phyloP scores from a whole-genome alignment of 2,888 invertebrate species.

The Acanthococcus lagerstroemiae region DNA sequence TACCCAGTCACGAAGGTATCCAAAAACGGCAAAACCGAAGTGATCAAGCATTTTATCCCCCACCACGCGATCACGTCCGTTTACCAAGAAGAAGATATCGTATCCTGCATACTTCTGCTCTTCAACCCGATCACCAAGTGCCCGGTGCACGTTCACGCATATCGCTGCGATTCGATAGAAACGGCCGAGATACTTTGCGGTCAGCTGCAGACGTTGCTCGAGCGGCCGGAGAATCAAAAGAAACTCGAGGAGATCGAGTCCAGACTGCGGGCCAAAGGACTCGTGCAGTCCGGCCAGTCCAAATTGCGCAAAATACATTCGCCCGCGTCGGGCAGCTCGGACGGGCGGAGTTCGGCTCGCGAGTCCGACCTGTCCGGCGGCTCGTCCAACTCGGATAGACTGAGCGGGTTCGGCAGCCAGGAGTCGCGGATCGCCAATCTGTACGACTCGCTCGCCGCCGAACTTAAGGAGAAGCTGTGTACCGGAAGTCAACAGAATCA shows the following conservation, averaged over 20 bases:
- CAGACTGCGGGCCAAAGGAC: slow-evolving; percentile 44
- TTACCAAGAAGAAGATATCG: slow-evolving; percentile 81
- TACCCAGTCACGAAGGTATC: slow-evolving; percentile 34
- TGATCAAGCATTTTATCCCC: slow-evolving; percentile 88
- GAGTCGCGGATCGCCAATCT: slow-evolving; percentile 54
- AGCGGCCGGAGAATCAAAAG: slow-evolving; percentile 74
- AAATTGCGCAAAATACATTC: slow-evolving; percentile 32
- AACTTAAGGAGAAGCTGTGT: slow-evolving; percentile 66
- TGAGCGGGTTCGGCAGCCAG: slow-evolving; percentile 20
- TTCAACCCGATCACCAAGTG: slow-evolving; percentile 91
- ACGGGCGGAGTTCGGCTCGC: slow-evolving; percentile 31
- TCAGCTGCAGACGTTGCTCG: slow-evolving; percentile 70
- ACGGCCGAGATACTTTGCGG: slow-evolving; percentile 79
- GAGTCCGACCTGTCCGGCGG: slow-evolving; percentile 33
- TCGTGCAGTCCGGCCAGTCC: slow-evolving; percentile 35
- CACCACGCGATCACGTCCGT: slow-evolving; percentile 88
- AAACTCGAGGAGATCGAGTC: slow-evolving; percentile 72
- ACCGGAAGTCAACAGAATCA: slow-evolving; percentile 39
- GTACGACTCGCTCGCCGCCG: slow-evolving; percentile 85
- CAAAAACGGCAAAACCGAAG: slow-evolving; percentile 45
- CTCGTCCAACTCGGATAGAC: slow-evolving; percentile 33
- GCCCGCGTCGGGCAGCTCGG: slow-evolving; percentile 12
- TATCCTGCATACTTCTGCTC: slow-evolving; percentile 82
- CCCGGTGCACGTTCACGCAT: slow-evolving; percentile 92
- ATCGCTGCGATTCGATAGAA: slow-evolving; percentile 84